phyloP scores from a whole-genome alignment of 2,888 invertebrate genomes.

The Ecdyonurus torrentis region DNA sequence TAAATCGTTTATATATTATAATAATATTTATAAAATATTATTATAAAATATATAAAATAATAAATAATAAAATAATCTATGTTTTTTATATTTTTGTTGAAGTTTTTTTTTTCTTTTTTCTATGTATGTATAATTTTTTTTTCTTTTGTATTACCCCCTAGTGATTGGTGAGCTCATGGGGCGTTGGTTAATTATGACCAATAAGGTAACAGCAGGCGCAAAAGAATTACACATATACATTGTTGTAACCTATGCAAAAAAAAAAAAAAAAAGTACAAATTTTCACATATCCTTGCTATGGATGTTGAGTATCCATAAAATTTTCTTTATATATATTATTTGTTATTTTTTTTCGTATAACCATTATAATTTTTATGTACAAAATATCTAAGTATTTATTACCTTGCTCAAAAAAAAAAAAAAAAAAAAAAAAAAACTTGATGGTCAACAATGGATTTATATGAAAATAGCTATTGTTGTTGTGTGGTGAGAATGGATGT shows the following conservation, averaged over 20 bases:
- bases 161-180: background rate
- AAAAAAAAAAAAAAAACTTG: too few relatives aligned
- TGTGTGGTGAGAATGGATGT: background rate
- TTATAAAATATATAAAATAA: background rate
- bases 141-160: background rate
- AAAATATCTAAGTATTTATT: background rate
- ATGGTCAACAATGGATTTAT: background rate
- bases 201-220: background rate
- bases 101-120: background rate
- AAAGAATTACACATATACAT: too few relatives aligned
- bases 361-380: background rate
- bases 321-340: background rate
- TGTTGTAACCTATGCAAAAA: background rate
- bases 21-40: background rate
- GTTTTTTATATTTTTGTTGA: too few relatives aligned
- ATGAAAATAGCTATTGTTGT: background rate
- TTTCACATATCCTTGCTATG: background rate
- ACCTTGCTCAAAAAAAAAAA: background rate
- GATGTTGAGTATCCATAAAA: background rate
- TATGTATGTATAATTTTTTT: background rate
- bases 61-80: too few relatives aligned
- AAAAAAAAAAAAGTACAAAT: too few relatives aligned
- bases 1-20: background rate
- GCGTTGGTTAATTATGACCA: background rate
- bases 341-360: too few relatives aligned